These are phyloP conservation scores for Liasis olivaceus DNA, from an alignment of 2,797 vertebrate species.

Conservation along the genomic window DNA sequence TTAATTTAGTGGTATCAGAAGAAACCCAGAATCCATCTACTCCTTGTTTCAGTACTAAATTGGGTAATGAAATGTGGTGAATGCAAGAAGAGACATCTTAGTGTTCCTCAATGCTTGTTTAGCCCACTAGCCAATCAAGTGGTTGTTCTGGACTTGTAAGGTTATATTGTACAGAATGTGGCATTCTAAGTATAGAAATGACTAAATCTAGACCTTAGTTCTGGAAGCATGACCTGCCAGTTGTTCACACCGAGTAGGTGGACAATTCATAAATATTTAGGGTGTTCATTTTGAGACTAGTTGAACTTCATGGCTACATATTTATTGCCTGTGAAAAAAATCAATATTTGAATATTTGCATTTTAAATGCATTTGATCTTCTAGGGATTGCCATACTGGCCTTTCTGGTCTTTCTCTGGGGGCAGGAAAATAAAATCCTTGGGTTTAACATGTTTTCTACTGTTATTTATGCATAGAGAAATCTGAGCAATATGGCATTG, in stretches of 20 bases:
- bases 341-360: conserved; percentile 15
- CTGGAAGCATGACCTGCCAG: not conserved
- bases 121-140: not conserved
- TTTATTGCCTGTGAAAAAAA: conserved; percentile 23
- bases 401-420: conserved; percentile 12
- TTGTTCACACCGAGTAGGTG: not conserved
- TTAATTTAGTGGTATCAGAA: not conserved
- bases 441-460: not conserved
- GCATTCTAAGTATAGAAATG: not conserved
- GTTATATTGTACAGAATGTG: not conserved
- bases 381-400: not conserved
- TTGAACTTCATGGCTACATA: conserved; percentile 21
- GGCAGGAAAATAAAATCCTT: not conserved
- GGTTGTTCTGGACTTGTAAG: not conserved
- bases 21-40: not conserved
- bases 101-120: not conserved
- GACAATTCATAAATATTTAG: conserved; percentile 26
- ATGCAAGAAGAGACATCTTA: not conserved
- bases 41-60: not conserved
- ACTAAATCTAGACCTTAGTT: not conserved
- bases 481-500: not conserved
- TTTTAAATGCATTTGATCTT: conserved; percentile 1
- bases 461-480: not conserved
- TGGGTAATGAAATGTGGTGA: not conserved
- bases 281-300: not conserved